Evolutionary conservation across 2,113 vertebrate genomes (phyloP), one percentile per base, ranked within the genome.

Genomic region (Sigmodon hispidus): DNA sequence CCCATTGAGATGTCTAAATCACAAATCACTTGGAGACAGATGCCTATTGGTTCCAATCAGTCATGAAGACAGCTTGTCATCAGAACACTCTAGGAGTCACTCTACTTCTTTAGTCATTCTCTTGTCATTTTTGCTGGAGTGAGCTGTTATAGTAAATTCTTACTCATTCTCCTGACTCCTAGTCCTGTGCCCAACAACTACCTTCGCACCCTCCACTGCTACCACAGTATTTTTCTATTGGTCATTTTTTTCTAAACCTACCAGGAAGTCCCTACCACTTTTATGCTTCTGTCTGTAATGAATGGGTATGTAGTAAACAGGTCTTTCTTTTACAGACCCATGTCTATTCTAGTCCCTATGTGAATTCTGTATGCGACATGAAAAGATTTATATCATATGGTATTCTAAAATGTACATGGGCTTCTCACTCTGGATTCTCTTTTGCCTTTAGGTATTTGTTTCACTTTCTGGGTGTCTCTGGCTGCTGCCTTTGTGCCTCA

Each of bases 81-180:
- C 36, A 79, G 88, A 10, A 65, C 31, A 3, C 24, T 40, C 16
- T 29, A 12, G 40, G 79, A 57, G 6, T 22, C 50, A 34, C 61
- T 65, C 16, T 43, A 2, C 26, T 77, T 36, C 16, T 13, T 72
- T 29, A 29, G 5, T 57, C 40, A 48, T 45, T 17, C 24, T 10
- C 15, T 57, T 6, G 10, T 0, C 10, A 7, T 8, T 24, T 45
- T 11, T 2, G 5, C 1, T 52, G 11, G 34, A 10, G 24, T 61
- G 40, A 16, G 29, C 75, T 84, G 5, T 29, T 43, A 10, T 13
- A 0, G 7, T 48, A 0, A 11, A 40, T 45, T 89, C 26, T 59
- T 81, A 7, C 7, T 22, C 80, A 12, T 76, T 76, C 24, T 40
- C 50, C 7, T n/a, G 13, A 5, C 16, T 29, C 15, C n/a, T 1